phyloP scores from a whole-genome alignment of 1,140 invertebrate species.

The Caenorhabditis inopinata region DNA sequence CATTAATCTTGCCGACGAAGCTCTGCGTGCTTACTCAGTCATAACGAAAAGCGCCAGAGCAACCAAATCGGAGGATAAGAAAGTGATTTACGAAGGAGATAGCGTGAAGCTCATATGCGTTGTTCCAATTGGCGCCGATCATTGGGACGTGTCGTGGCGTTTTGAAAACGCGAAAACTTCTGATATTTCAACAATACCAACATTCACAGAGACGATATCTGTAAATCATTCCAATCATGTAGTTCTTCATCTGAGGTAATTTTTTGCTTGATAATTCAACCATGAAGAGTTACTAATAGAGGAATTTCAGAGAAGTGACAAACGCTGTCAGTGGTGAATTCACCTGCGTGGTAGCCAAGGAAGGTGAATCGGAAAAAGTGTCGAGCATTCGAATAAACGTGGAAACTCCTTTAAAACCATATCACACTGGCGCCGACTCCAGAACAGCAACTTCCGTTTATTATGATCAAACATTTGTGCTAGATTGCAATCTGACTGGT shows the following conservation, averaged over 20 bases:
- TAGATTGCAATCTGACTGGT: background rate
- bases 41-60: background rate
- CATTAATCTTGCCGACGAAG: background rate
- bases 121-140: background rate
- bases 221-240: background rate
- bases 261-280: background rate
- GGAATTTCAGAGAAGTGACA: background rate
- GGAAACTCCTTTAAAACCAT: background rate
- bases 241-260: background rate
- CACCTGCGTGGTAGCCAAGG: background rate
- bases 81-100: background rate
- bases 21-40: background rate
- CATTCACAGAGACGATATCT: background rate
- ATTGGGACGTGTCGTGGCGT: background rate
- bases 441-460: background rate
- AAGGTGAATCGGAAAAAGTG: background rate
- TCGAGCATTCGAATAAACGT: background rate
- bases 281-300: background rate
- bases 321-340: background rate
- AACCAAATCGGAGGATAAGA: background rate
- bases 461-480: background rate
- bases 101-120: background rate
- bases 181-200: background rate
- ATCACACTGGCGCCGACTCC: background rate
- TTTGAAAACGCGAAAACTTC: background rate